Evolutionary conservation across 2,888 invertebrate species (phyloP).

Genomic region (Empis stercorea): DNA sequence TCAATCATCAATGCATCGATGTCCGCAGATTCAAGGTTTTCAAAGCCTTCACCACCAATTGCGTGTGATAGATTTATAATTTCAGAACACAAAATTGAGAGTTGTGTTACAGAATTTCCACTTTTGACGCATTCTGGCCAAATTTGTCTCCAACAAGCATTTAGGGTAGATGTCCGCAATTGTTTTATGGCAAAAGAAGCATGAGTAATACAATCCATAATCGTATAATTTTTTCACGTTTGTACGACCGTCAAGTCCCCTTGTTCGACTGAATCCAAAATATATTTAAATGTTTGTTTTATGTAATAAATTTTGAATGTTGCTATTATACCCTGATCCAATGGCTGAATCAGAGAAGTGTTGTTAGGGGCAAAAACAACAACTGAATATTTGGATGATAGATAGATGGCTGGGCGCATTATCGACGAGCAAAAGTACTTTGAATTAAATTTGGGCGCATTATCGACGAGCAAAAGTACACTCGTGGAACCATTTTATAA

Average conservation of each 20-base stretch:
- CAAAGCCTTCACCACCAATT: constrained; percentile 20
- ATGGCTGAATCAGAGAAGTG: constrained; percentile 18
- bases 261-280: constrained; percentile 6
- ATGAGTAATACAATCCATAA: background rate
- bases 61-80: constrained; percentile 16
- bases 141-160: constrained; percentile 5
- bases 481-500: constrained; percentile 10
- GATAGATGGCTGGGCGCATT: constrained; percentile 17
- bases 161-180: background rate
- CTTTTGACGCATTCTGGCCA: constrained; percentile 19
- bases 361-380: constrained; percentile 21
- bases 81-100: constrained; percentile 14
- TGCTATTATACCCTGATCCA: constrained; percentile 17
- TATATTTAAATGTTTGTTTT: constrained; percentile 11
- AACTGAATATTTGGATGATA: constrained; percentile 15
- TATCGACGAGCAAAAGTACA: constrained; percentile 11
- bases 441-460: constrained; percentile 12
- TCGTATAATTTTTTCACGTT: background rate
- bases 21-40: constrained; percentile 15
- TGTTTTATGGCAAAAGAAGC: constrained; percentile 1
- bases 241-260: background rate
- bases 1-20: constrained; percentile 16
- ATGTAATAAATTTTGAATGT: constrained; percentile 11
- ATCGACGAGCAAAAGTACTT: constrained; percentile 16
- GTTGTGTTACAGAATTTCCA: constrained; percentile 13